Percentiles rank a stretch among this genome's conserved stretches.
These are phyloP conservation scores for Oncorhynchus masou DNA, from an alignment of 2,113 vertebrate species.

Conservation along the genomic window DNA sequence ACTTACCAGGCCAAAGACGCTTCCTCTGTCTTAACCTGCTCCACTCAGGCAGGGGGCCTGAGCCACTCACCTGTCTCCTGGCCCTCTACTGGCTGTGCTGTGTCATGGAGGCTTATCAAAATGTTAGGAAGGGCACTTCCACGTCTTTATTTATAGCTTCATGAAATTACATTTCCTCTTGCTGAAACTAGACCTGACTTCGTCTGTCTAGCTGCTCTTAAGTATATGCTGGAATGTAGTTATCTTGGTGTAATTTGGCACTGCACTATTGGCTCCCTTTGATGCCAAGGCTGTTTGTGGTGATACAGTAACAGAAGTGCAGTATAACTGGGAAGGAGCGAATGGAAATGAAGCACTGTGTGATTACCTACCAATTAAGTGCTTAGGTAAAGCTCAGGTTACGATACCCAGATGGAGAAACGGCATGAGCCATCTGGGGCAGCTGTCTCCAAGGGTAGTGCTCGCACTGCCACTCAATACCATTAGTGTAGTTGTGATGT, in stretches of 20 bases:
- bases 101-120: background rate
- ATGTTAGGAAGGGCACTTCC: background rate
- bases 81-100: background rate
- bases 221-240: background rate
- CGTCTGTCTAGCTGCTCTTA: background rate
- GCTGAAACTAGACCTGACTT: background rate
- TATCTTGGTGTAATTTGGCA: background rate
- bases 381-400: conserved; percentile 43
- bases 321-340: conserved; percentile 9
- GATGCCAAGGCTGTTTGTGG: background rate
- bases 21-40: background rate
- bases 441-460: background rate
- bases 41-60: no score
- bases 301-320: background rate
- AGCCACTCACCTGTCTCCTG: background rate
- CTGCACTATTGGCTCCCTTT: background rate
- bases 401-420: conserved; percentile 5
- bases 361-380: conserved; percentile 45
- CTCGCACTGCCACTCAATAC: no score
- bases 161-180: background rate
- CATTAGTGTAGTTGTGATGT: no score
- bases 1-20: background rate
- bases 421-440: background rate
- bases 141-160: background rate
- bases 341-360: conserved; percentile 4